A percentile compares a stretch with the other conserved stretches of the same genome.
These are phyloP conservation scores for Noctua pronuba DNA, from an alignment of 2,888 invertebrate genomes.

Conservation along the genomic window DNA sequence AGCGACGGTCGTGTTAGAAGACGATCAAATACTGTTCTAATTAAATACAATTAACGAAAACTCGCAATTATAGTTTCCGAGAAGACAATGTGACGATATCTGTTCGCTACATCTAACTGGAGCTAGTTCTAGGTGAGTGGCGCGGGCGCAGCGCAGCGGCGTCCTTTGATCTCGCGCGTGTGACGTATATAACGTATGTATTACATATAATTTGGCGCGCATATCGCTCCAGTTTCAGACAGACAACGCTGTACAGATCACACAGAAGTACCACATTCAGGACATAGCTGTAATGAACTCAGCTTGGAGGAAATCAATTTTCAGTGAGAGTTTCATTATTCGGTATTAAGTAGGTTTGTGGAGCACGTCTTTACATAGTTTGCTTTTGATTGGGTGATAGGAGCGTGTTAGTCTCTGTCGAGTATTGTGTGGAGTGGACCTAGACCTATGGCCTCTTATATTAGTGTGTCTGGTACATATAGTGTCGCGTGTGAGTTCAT, in stretches of 20 bases:
- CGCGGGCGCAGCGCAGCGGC: slow-evolving; percentile 10
- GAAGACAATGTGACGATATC: slow-evolving; percentile 22
- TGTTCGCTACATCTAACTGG: not conserved
- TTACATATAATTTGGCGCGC: slow-evolving; percentile 24
- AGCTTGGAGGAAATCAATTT: not conserved
- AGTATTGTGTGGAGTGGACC: not conserved
- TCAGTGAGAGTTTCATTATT: not conserved
- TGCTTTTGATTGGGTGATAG: not conserved
- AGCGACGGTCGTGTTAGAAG: not conserved
- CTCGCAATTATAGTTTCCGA: slow-evolving; percentile 12
- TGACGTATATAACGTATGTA: slow-evolving; percentile 1
- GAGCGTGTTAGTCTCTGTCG: not conserved
- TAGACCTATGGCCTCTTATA: not conserved
- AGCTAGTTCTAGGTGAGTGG: slow-evolving; percentile 11
- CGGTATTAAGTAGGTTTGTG: not conserved
- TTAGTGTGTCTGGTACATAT: not conserved
- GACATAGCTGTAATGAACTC: not conserved
- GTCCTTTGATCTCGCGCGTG: slow-evolving; percentile 35
- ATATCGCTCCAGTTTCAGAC: slow-evolving; percentile 24
- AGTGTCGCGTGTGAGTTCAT: not conserved
- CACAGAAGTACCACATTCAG: not conserved
- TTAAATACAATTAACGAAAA: slow-evolving; percentile 2
- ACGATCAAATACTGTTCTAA: not conserved
- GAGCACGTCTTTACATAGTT: not conserved
- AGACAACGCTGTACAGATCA: not conserved